Percentiles rank a stretch among this genome's conserved stretches.
Conservation (phyloP, 2,888 invertebrate genomes). For the Encarsia formosa region DNA sequence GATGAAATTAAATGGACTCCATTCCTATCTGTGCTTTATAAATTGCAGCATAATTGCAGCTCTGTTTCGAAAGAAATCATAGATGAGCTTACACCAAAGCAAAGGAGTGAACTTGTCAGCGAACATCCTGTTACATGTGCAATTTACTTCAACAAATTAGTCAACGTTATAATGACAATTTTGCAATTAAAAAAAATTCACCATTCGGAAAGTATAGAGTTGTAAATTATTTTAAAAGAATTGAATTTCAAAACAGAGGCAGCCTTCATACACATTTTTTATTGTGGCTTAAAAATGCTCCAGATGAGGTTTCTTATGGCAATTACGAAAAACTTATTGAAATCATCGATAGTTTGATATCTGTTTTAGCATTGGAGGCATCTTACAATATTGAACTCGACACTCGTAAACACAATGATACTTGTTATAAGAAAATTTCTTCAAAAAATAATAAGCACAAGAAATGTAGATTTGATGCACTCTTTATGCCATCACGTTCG, state of each 20-base stretch:
- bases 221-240: too few species aligned
- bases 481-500: slow-evolving; percentile 31
- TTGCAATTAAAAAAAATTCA: slow-evolving; percentile 21
- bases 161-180: slow-evolving; percentile 20
- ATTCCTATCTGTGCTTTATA: slow-evolving; percentile 8
- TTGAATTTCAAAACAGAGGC: too few species aligned
- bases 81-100: slow-evolving; percentile 21
- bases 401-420: slow-evolving; percentile 37
- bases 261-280: slow-evolving; percentile 29
- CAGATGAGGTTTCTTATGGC: slow-evolving; percentile 14
- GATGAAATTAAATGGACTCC: slow-evolving; percentile 38
- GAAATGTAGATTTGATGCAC: slow-evolving; percentile 37
- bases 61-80: slow-evolving; percentile 28
- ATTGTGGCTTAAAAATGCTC: slow-evolving; percentile 26
- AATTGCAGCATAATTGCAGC: slow-evolving; percentile 4
- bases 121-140: slow-evolving; percentile 24
- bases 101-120: slow-evolving; percentile 26
- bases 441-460: slow-evolving; percentile 24
- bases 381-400: slow-evolving; percentile 33
- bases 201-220: slow-evolving; percentile 35
- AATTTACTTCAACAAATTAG: slow-evolving; percentile 37
- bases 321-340: slow-evolving; percentile 28
- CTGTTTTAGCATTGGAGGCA: slow-evolving; percentile 15
- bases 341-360: slow-evolving; percentile 2
- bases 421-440: slow-evolving; percentile 34